Evolutionary conservation across 2,113 vertebrate species (phyloP).

Genomic region (Limanda limanda): DNA sequence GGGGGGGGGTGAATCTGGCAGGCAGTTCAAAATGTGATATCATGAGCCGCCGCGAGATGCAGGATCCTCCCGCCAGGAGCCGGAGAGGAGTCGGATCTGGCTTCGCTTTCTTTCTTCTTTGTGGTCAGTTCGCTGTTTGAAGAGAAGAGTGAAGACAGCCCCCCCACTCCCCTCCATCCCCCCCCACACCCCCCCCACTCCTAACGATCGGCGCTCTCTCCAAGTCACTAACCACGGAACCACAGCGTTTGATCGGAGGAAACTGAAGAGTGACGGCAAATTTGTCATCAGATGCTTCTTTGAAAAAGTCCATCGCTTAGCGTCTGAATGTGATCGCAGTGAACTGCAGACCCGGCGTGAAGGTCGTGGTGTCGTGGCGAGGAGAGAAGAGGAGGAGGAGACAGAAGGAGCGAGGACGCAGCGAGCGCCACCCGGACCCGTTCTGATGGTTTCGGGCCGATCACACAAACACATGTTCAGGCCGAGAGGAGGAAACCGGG

Average conservation of each 20-base stretch:
- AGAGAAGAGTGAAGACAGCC: conserved; percentile 20
- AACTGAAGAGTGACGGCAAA: background rate
- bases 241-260: conserved; percentile 6
- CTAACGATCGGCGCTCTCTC: conserved; percentile 2
- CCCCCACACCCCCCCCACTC: background rate
- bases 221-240: conserved; percentile 35
- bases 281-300: conserved; percentile 9
- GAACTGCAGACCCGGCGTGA: background rate
- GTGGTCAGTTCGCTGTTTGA: conserved; percentile 3
- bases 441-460: too few relatives aligned
- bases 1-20: background rate
- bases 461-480: conserved; percentile 78
- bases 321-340: background rate
- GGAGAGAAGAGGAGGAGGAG: too few relatives aligned
- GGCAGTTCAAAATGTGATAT: conserved; percentile 45
- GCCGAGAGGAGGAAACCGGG: conserved; percentile 78
- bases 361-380: too few relatives aligned
- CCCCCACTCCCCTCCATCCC: too few relatives aligned
- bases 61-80: conserved; percentile 8
- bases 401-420: conserved; percentile 12
- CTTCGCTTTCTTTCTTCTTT: conserved; percentile 31
- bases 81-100: conserved; percentile 16
- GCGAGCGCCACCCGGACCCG: too few relatives aligned
- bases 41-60: conserved; percentile 40
- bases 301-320: background rate